Conservation (phyloP, 2,113 vertebrate genomes). For the Tetrao urogallus region DNA sequence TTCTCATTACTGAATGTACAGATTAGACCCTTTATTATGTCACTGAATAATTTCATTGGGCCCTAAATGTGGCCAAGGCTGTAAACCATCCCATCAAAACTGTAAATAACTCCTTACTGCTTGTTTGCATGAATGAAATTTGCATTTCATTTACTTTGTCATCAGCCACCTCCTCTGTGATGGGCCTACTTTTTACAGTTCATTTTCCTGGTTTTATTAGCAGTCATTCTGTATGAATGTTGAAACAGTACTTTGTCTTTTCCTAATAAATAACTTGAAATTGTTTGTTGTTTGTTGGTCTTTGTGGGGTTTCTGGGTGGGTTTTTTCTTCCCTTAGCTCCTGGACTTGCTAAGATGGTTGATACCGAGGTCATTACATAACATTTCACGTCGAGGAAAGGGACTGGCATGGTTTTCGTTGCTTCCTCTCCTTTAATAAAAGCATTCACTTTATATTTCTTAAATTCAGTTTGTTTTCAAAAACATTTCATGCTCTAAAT, state of each 20-base stretch:
- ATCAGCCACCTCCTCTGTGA: constrained; percentile 34
- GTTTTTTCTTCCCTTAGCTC: background rate
- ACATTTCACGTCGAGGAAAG: background rate
- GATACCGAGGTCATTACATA: background rate
- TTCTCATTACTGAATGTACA: constrained; percentile 71
- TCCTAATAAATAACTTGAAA: constrained; percentile 73
- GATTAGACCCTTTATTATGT: constrained; percentile 65
- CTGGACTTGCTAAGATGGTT: background rate
- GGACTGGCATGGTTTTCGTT: background rate
- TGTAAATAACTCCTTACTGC: constrained; percentile 67
- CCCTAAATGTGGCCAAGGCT: constrained; percentile 43
- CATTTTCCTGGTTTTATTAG: constrained; percentile 71
- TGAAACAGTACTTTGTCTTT: constrained; percentile 66
- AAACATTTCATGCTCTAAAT: background rate
- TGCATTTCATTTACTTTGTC: constrained; percentile 62
- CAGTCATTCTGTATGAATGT: constrained; percentile 72
- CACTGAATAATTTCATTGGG: constrained; percentile 52
- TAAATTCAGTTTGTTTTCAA: background rate
- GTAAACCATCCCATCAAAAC: constrained; percentile 58
- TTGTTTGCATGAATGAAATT: constrained; percentile 72
- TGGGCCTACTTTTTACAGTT: constrained; percentile 66
- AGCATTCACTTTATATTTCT: background rate
- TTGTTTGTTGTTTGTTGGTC: constrained; percentile 12
- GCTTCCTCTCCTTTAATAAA: background rate
- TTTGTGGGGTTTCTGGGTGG: background rate